Conservation (phyloP, 1,140 invertebrate genomes). For the Elymnias hypermnestra region DNA sequence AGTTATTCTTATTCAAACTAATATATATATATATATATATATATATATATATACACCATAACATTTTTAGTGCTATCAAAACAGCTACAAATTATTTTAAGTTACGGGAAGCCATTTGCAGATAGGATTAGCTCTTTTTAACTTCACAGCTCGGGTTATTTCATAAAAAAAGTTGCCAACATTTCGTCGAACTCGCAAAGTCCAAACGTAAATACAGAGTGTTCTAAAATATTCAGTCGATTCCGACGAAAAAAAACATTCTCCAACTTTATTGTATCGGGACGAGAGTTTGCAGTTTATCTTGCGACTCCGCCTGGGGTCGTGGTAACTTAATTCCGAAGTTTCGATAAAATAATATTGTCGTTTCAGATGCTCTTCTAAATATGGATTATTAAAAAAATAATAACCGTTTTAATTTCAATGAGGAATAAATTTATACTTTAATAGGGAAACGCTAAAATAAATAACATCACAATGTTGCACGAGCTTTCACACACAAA, state of each 20-base stretch:
- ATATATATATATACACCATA: too few species aligned
- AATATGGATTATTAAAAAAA: constrained; percentile 12
- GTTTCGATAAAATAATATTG: constrained; percentile 44
- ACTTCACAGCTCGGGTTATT: constrained; percentile 25
- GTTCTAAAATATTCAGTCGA: constrained; percentile 38
- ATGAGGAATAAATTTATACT: too few species aligned
- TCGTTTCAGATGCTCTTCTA: constrained; percentile 27
- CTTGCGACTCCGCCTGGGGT: constrained; percentile 23
- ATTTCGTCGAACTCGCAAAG: constrained; percentile 28
- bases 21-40: too few species aligned
- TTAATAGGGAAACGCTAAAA: too few species aligned
- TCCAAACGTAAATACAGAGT: constrained; percentile 36
- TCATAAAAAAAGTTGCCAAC: constrained; percentile 26
- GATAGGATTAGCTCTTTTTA: constrained; percentile 18
- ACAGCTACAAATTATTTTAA: too few species aligned
- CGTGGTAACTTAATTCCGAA: constrained; percentile 33
- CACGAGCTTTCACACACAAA: too few species aligned
- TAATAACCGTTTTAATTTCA: too few species aligned
- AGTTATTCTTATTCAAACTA: too few species aligned
- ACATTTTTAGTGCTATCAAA: too few species aligned
- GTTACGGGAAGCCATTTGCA: constrained; percentile 17
- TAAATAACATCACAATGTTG: too few species aligned
- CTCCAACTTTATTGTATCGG: constrained; percentile 34
- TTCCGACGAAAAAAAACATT: constrained; percentile 28
- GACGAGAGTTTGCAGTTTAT: constrained; percentile 36